phyloP scores from a whole-genome alignment of 2,888 invertebrate genomes.

The Lapara coniferarum region DNA sequence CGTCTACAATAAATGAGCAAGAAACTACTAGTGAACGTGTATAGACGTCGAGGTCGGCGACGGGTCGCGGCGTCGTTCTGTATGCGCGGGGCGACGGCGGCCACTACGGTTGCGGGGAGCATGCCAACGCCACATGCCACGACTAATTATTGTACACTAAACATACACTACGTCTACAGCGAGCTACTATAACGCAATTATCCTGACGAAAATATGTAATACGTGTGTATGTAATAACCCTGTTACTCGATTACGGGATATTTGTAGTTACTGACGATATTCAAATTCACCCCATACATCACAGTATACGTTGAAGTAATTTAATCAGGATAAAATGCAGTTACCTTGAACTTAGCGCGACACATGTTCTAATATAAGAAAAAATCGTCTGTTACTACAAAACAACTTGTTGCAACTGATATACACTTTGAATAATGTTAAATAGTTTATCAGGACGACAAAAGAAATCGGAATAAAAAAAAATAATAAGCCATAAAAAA shows the following conservation, averaged over 20 bases:
- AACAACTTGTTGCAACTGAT: not conserved
- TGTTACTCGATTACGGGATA: not conserved
- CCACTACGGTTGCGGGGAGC: constrained; percentile 69
- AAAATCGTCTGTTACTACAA: not conserved
- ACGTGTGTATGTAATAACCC: not conserved
- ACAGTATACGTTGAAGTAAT: constrained; percentile 28
- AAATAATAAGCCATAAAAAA: too few relatives aligned
- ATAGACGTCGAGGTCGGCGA: constrained; percentile 19
- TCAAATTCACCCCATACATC: not conserved
- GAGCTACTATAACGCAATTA: constrained; percentile 51
- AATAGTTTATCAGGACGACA: too few relatives aligned
- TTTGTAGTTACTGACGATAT: not conserved
- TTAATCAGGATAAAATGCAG: constrained; percentile 53
- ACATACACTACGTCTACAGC: constrained; percentile 44
- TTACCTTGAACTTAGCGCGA: constrained; percentile 52
- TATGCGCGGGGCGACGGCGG: constrained; percentile 60
- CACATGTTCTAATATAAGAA: constrained; percentile 35
- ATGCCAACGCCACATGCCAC: constrained; percentile 81
- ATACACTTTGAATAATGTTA: too few relatives aligned
- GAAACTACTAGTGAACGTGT: constrained; percentile 19
- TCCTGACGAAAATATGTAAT: constrained; percentile 48
- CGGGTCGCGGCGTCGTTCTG: constrained; percentile 53
- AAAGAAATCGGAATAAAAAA: too few relatives aligned
- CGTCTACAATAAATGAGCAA: not conserved
- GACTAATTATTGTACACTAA: constrained; percentile 41